Evolutionary conservation across 2,797 vertebrate species (phyloP).

Genomic region (Anniella stebbinsi): DNA sequence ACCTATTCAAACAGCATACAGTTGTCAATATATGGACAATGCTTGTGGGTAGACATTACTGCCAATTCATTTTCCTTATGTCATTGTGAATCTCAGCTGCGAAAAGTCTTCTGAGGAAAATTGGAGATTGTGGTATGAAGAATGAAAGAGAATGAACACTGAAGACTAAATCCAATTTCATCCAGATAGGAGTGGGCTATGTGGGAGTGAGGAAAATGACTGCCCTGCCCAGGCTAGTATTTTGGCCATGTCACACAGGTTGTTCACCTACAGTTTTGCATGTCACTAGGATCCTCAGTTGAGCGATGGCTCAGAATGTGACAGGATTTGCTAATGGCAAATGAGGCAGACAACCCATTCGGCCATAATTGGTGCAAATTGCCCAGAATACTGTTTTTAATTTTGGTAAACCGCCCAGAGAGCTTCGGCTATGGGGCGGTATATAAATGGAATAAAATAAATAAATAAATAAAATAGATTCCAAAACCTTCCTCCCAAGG

Average conservation of each 20-base stretch:
- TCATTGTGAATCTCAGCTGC: constrained; percentile 25
- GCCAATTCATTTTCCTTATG: neutral
- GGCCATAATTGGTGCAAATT: no score
- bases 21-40: constrained; percentile 39
- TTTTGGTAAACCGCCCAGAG: no score
- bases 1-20: constrained; percentile 7
- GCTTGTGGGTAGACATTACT: neutral
- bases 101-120: constrained; percentile 33
- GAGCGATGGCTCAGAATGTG: no score
- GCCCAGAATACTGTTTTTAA: no score
- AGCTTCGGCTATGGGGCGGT: no score
- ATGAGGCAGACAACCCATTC: no score
- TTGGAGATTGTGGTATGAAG: neutral
- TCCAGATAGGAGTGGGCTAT: neutral
- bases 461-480: no score
- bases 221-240: neutral
- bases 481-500: no score
- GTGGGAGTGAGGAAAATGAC: no score
- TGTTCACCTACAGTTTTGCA: neutral
- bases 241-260: neutral
- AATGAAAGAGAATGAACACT: neutral
- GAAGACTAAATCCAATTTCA: neutral
- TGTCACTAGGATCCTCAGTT: no score
- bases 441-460: no score
- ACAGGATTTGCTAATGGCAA: no score